Percentiles rank a stretch among this genome's conserved stretches.
These are phyloP conservation scores for Protaetia brevitarsis DNA, from an alignment of 1,140 invertebrate genomes.

Conservation along the genomic window DNA sequence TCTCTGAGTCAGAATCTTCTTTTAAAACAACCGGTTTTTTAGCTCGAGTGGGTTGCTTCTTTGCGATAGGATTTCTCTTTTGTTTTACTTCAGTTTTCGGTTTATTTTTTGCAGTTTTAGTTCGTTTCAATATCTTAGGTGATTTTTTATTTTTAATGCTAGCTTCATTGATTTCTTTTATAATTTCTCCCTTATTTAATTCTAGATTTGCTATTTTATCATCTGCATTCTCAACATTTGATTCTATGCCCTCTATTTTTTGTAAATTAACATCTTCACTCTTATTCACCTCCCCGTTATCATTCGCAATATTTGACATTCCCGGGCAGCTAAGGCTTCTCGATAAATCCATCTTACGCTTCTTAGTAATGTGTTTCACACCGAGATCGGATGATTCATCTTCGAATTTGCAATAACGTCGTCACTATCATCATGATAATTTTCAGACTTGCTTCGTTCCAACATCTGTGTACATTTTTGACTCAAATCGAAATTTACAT, in stretches of 20 bases:
- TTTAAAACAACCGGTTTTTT: neutral
- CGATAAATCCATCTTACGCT: neutral
- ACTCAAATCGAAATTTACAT: slow-evolving; percentile 7
- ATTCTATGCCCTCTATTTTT: too few relatives aligned
- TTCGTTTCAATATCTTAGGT: too few relatives aligned
- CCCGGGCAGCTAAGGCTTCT: neutral
- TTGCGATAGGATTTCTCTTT: neutral
- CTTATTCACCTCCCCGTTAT: too few relatives aligned
- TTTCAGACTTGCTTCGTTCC: neutral
- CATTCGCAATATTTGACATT: too few relatives aligned
- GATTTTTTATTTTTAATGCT: too few relatives aligned
- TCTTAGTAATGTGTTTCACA: neutral
- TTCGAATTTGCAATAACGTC: slow-evolving; percentile 44
- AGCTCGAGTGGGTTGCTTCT: neutral
- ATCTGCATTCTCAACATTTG: too few relatives aligned
- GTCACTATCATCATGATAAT: slow-evolving; percentile 40
- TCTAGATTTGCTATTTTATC: too few relatives aligned
- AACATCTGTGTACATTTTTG: neutral
- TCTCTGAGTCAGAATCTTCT: neutral
- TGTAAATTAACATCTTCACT: too few relatives aligned
- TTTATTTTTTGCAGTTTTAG: neutral
- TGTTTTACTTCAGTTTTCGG: neutral
- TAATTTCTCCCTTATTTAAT: too few relatives aligned
- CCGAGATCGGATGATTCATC: slow-evolving; percentile 30
- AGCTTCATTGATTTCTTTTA: too few relatives aligned